Conservation (phyloP, 2,113 vertebrate genomes). For the Rissa tridactyla region DNA sequence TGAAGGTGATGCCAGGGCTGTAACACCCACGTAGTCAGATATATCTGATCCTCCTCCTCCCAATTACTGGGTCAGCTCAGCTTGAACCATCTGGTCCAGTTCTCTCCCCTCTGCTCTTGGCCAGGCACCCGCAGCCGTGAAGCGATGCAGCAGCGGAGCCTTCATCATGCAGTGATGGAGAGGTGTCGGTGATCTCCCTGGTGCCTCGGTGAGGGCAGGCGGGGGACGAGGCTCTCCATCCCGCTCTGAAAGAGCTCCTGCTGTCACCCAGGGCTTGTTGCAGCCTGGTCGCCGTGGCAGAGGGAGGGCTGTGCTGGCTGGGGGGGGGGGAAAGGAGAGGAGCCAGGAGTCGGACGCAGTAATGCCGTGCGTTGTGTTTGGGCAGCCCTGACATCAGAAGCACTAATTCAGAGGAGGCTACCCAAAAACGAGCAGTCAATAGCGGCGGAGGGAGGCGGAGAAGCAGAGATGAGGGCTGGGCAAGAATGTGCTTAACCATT, state of each 20-base stretch:
- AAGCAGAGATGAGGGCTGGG: not conserved
- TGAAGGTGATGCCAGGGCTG: not conserved
- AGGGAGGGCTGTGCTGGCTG: not conserved
- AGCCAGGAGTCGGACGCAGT: not conserved
- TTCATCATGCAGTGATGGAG: rapidly evolving
- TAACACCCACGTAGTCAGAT: not conserved
- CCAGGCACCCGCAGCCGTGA: not conserved
- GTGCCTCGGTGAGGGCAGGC: rapidly evolving
- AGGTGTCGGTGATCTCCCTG: not conserved
- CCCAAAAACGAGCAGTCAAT: rapidly evolving
- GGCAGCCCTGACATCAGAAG: not conserved
- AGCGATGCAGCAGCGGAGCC: not conserved
- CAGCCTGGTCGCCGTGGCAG: not conserved
- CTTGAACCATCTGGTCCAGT: constrained; percentile 49
- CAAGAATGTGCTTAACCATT: not conserved
- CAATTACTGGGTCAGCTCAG: constrained; percentile 32
- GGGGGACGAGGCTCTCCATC: not conserved
- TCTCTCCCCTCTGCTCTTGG: not conserved
- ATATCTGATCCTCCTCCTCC: not conserved
- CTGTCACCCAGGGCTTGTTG: not conserved
- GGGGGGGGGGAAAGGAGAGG: not conserved
- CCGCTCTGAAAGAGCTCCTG: not conserved
- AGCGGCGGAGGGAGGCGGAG: not conserved
- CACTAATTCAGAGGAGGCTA: rapidly evolving
- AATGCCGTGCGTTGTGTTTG: not conserved